Evolutionary conservation across 2,113 vertebrate species (phyloP), one percentile per base, ranked within the genome.

Genomic region (Manacus vitellinus): DNA sequence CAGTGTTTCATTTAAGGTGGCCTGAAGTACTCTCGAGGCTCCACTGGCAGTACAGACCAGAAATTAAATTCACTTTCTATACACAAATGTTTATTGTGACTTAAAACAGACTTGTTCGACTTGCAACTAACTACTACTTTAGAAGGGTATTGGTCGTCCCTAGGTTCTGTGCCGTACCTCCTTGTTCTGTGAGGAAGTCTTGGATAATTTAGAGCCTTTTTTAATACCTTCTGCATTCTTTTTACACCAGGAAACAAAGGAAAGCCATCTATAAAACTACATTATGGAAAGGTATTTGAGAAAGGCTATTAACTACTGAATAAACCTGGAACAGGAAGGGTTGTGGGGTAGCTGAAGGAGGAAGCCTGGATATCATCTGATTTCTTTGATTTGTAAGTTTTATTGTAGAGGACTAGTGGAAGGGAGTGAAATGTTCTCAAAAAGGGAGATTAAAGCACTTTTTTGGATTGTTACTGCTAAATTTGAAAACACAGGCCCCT

Each of bases 121-220:
- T 92, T 71, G 30, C 2, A 78, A 5, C 24, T 41, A 8, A 5
- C 24, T 41, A 8, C 6, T 5, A 1, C 21, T 85, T 85, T 21
- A 41, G 17, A 70, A 61, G 3, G 3, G 1, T 5, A 19, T 0
- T 33, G 13, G 4, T 41, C 27, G 54, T 85, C 14, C 7, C 10
- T n/a, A 71, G 27, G 8, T 31, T 59, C 20, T 92, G 14, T 49
- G n/a, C 23, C 51, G 17, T 30, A 63, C 14, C 19, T 75, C 5
- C 3, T 72, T 46, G 7, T 2, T 35, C 10, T 16, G 1, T n/a
- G 21, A 88, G 16, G 39, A 85, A n/a, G 6, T 46, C 18, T 44
- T 49, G 22, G 11, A 58, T 58, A 58, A 78, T 44, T 74, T 49
- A 66, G 15, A 81, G 8, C 2, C 10, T 16, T 6, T 72, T 94